Evolutionary conservation across 2,888 invertebrate genomes (phyloP).

Genomic region (Achlya flavicornis): DNA sequence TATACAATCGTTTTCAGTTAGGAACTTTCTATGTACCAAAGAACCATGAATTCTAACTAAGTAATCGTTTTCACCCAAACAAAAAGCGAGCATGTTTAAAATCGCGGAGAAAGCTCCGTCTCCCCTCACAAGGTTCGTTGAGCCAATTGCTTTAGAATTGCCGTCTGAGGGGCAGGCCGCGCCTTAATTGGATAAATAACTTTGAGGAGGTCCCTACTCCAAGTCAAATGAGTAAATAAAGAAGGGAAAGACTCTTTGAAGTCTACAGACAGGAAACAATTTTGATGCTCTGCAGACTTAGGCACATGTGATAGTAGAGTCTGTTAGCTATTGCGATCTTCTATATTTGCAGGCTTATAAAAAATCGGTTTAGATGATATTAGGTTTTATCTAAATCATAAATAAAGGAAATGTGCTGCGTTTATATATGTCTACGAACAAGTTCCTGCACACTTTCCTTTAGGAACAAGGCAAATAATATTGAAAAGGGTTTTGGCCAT

Average conservation of each 20-base stretch:
- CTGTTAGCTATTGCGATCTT: too few species aligned
- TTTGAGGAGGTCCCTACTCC: conserved; percentile 60
- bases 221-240: conserved; percentile 56
- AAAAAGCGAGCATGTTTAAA: conserved; percentile 23
- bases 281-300: conserved; percentile 8
- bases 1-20: too few species aligned
- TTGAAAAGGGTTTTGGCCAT: too few species aligned
- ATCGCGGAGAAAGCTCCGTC: conserved; percentile 62
- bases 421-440: too few species aligned
- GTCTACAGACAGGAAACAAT: conserved; percentile 15
- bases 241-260: conserved; percentile 21
- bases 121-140: conserved; percentile 62
- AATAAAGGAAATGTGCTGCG: too few species aligned
- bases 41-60: neutral
- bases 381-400: too few species aligned
- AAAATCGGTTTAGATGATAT: too few species aligned
- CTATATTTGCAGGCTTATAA: too few species aligned
- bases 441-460: too few species aligned
- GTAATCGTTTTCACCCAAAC: conserved; percentile 4
- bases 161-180: conserved; percentile 67
- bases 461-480: too few species aligned
- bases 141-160: conserved; percentile 76
- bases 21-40: neutral
- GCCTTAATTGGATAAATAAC: conserved; percentile 78
- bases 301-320: neutral